phyloP scores from a whole-genome alignment of 2,888 invertebrate genomes.

The Eilema caniola region DNA sequence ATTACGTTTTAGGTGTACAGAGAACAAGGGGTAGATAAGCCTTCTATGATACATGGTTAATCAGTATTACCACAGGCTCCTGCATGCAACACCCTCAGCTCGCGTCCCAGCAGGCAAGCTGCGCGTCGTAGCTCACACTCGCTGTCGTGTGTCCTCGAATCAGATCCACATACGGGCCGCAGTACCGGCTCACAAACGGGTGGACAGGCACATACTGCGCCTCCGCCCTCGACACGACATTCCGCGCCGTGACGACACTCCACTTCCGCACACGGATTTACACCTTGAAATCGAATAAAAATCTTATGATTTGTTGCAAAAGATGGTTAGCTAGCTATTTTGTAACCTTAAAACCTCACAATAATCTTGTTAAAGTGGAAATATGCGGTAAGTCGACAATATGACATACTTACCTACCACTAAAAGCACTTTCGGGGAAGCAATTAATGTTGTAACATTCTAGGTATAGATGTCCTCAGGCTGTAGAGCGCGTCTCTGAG shows the following conservation, averaged over 20 bases:
- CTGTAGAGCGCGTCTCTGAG: too few relatives aligned
- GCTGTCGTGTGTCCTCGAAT: slow-evolving; percentile 94
- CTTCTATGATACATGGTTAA: not conserved
- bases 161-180: slow-evolving; percentile 94
- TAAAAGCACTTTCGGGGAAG: too few relatives aligned
- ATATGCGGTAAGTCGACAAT: too few relatives aligned
- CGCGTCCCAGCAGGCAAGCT: slow-evolving; percentile 88
- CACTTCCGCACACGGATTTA: slow-evolving; percentile 94
- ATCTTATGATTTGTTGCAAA: not conserved
- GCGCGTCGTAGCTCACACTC: slow-evolving; percentile 93
- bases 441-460: too few relatives aligned
- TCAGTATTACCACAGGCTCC: slow-evolving; percentile 78
- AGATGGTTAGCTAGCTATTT: not conserved
- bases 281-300: slow-evolving; percentile 84
- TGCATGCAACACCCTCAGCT: slow-evolving; percentile 78
- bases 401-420: too few relatives aligned
- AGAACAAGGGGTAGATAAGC: not conserved
- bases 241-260: slow-evolving; percentile 93
- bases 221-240: slow-evolving; percentile 92
- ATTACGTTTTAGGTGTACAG: not conserved
- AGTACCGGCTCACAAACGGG: slow-evolving; percentile 92
- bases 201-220: slow-evolving; percentile 95
- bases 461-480: too few relatives aligned
- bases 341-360: not conserved
- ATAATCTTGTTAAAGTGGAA: too few relatives aligned